These are phyloP conservation scores for Drosophila ohnishii DNA, from an alignment of 1,140 invertebrate species.

Conservation along the genomic window DNA sequence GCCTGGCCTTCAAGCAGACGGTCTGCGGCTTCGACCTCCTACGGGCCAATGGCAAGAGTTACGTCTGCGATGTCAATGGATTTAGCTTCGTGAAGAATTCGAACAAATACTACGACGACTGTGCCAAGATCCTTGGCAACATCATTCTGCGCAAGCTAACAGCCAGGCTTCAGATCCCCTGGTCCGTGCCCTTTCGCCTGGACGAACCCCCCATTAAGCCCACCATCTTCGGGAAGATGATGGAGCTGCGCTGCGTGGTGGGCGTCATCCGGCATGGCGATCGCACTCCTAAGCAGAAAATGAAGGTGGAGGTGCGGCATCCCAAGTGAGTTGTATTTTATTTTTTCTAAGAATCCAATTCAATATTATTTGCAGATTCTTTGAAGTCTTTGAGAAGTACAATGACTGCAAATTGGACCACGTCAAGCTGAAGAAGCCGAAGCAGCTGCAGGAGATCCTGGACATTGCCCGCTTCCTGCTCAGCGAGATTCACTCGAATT, in stretches of 20 bases:
- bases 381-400: conserved; percentile 99
- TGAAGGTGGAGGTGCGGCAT: conserved; percentile 99
- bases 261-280: conserved; percentile 99
- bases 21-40: conserved; percentile 99
- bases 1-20: conserved; percentile 98
- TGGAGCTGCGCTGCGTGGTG: conserved; percentile 99
- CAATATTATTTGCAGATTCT: conserved; percentile 88
- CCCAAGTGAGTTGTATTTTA: conserved; percentile 89
- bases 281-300: conserved; percentile 99
- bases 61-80: conserved; percentile 99
- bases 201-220: conserved; percentile 99
- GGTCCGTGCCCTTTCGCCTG: conserved; percentile 97
- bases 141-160: conserved; percentile 95
- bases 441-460: conserved; percentile 98
- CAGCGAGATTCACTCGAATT: conserved; percentile 92
- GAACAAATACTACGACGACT: conserved; percentile 99
- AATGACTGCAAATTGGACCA: conserved; percentile 97
- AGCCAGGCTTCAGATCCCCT: conserved; percentile 97
- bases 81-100: conserved; percentile 99
- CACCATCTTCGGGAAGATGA: conserved; percentile 99
- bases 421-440: conserved; percentile 98
- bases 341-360: too few species aligned
- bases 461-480: conserved; percentile 96
- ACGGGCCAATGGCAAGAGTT: conserved; percentile 99
- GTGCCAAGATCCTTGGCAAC: conserved; percentile 98